phyloP scores from a whole-genome alignment of 2,113 vertebrate genomes.

The Oriolus oriolus region DNA sequence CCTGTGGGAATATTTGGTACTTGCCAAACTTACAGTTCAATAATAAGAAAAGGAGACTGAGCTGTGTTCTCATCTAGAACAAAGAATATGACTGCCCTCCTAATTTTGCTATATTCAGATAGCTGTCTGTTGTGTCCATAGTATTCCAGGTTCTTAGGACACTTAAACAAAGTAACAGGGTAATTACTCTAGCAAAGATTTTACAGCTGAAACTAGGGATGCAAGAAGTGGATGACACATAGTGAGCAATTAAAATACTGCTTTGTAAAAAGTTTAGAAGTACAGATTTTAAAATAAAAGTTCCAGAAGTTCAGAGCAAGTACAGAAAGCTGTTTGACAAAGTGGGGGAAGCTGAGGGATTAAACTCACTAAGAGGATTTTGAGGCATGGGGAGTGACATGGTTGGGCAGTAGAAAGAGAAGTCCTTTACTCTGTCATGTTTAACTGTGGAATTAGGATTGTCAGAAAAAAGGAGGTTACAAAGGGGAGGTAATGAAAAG shows the following conservation, averaged over 20 bases:
- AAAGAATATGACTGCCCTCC: neutral
- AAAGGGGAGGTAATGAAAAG: neutral
- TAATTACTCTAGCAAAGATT: neutral
- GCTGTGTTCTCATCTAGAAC: neutral
- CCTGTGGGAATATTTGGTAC: neutral
- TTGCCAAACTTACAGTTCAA: neutral
- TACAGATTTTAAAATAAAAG: conserved; percentile 14
- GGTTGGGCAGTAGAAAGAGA: conserved; percentile 44
- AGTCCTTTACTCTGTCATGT: conserved; percentile 35
- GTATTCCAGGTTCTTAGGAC: neutral
- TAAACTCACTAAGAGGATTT: conserved; percentile 52
- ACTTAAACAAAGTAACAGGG: neutral
- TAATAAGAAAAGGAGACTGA: neutral
- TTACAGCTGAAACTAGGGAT: neutral
- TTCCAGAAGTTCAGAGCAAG: conserved; percentile 3
- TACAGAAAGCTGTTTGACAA: conserved; percentile 6
- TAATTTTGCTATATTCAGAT: neutral
- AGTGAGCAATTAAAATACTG: conserved; percentile 15
- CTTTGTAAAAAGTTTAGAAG: neutral
- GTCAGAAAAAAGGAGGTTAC: conserved; percentile 17
- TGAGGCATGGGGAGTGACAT: conserved; percentile 23
- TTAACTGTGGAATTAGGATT: conserved; percentile 38
- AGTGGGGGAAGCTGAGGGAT: neutral
- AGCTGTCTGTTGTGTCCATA: neutral
- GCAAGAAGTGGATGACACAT: neutral